phyloP scores from a whole-genome alignment of 37 sponge, comb jelly and placozoan species.

The Corticium candelabrum region DNA sequence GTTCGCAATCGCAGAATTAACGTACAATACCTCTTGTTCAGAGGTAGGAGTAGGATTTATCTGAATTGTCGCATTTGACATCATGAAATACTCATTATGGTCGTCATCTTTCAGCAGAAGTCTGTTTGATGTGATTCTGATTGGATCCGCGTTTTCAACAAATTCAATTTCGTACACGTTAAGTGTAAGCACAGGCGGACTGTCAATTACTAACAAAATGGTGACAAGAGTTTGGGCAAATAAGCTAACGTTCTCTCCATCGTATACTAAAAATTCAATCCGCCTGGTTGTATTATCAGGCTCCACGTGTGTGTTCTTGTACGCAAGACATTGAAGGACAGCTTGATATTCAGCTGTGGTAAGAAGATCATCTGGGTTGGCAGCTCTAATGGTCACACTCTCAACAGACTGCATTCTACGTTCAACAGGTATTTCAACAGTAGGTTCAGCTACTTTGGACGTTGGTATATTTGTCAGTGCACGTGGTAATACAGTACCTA shows the following conservation, averaged over 20 bases:
- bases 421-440: neutral
- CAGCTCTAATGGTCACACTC: constrained; percentile 27
- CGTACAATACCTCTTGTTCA: constrained; percentile 38
- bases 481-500: neutral
- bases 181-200: constrained; percentile 45
- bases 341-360: constrained; percentile 44
- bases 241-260: constrained; percentile 40
- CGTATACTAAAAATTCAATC: constrained; percentile 50
- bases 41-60: constrained; percentile 33
- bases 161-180: constrained; percentile 16
- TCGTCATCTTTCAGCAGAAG: constrained; percentile 63
- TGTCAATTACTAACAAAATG: constrained; percentile 48
- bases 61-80: constrained; percentile 36
- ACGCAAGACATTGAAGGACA: constrained; percentile 43
- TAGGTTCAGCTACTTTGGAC: neutral
- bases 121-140: constrained; percentile 28
- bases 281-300: constrained; percentile 57
- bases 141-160: constrained; percentile 34
- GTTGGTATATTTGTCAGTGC: neutral
- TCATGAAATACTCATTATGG: constrained; percentile 75
- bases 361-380: constrained; percentile 12
- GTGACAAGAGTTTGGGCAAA: constrained; percentile 24
- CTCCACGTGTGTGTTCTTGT: constrained; percentile 53
- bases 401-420: no score
- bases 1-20: constrained; percentile 17